phyloP scores from a whole-genome alignment of 2,888 invertebrate genomes.

The Drosophila pseudotakahashii region DNA sequence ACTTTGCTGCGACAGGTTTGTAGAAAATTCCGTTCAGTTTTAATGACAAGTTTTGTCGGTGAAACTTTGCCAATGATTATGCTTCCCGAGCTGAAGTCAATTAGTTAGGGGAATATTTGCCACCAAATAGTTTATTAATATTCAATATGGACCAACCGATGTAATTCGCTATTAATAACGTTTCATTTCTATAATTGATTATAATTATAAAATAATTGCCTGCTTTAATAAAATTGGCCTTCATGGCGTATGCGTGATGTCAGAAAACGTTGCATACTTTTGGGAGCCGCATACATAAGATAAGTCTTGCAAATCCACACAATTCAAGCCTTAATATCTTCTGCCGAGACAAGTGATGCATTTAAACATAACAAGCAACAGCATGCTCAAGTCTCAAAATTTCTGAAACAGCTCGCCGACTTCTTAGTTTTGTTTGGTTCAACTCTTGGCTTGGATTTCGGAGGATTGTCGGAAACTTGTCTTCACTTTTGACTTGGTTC shows the following conservation, averaged over 20 bases:
- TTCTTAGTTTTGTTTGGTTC: conserved; percentile 20
- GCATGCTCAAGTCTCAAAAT: conserved; percentile 15
- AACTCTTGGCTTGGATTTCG: conserved; percentile 47
- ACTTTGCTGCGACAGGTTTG: conserved; percentile 39
- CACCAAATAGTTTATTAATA: not conserved
- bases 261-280: conserved; percentile 52
- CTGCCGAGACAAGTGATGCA: conserved; percentile 10
- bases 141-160: not conserved
- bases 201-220: not conserved
- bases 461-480: conserved; percentile 68
- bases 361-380: conserved; percentile 31
- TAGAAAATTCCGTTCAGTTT: not conserved
- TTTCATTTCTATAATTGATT: not conserved
- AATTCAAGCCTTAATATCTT: conserved; percentile 7
- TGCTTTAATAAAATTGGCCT: conserved; percentile 5
- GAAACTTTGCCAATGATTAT: too few relatives aligned
- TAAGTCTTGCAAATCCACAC: not conserved
- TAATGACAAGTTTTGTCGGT: conserved; percentile 7
- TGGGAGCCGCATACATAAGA: conserved; percentile 3
- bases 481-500: conserved; percentile 29
- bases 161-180: not conserved
- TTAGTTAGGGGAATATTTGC: conserved; percentile 1
- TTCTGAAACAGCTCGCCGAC: conserved; percentile 20
- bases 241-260: conserved; percentile 12
- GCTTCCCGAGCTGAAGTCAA: not conserved